Evolutionary conservation across 2,888 invertebrate species (phyloP).

Genomic region (Lochmaea capreae): DNA sequence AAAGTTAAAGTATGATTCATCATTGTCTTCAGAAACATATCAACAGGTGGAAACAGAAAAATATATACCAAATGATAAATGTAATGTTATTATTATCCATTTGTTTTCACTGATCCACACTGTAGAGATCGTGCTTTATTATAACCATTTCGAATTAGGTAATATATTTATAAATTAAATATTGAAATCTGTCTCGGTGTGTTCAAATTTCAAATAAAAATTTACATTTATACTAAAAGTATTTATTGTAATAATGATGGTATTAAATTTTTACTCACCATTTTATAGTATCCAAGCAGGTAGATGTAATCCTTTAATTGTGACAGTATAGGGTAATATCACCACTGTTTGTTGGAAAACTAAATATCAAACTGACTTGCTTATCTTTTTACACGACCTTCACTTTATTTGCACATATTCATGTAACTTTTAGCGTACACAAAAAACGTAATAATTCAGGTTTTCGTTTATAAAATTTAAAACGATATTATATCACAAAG

Average conservation of each 20-base stretch:
- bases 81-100: too few relatives aligned
- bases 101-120: too few relatives aligned
- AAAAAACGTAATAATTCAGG: constrained; percentile 21
- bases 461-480: neutral
- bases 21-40: neutral
- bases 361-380: neutral
- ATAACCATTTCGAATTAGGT: too few relatives aligned
- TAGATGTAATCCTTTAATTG: constrained; percentile 4
- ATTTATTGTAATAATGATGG: too few relatives aligned
- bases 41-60: neutral
- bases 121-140: too few relatives aligned
- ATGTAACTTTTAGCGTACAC: constrained; percentile 25
- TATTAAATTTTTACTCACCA: neutral
- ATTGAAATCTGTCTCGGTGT: too few relatives aligned
- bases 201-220: neutral
- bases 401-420: constrained; percentile 34
- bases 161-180: too few relatives aligned
- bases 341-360: neutral
- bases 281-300: constrained; percentile 12
- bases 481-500: neutral
- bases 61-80: too few relatives aligned
- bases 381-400: constrained; percentile 33
- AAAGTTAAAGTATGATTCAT: neutral
- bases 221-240: neutral
- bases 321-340: neutral